Evolutionary conservation across 2,797 vertebrate genomes (phyloP).

Genomic region (Chaetodon trifasciatus): DNA sequence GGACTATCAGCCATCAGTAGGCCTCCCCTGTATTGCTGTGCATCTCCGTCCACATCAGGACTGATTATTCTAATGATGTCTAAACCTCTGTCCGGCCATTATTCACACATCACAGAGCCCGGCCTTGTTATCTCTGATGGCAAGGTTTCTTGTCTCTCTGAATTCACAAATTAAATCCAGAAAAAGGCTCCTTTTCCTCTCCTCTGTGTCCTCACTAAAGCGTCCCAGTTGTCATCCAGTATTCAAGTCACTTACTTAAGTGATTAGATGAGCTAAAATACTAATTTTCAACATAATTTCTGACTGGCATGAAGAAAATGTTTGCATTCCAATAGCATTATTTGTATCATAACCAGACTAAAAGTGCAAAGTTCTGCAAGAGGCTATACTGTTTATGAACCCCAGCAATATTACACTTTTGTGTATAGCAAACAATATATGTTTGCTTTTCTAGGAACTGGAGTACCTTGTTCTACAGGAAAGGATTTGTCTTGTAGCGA

Average conservation of each 20-base stretch:
- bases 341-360: conserved; percentile 22
- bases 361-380: neutral
- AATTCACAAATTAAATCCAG: conserved; percentile 76
- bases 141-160: conserved; percentile 67
- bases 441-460: neutral
- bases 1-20: conserved; percentile 43
- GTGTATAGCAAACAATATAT: conserved; percentile 11
- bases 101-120: conserved; percentile 75
- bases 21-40: conserved; percentile 42
- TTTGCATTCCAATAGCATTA: conserved; percentile 47
- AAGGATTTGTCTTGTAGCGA: conserved; percentile 3
- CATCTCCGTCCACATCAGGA: conserved; percentile 63
- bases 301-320: conserved; percentile 44
- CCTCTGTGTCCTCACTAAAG: conserved; percentile 38
- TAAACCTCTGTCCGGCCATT: conserved; percentile 76
- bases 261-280: conserved; percentile 59
- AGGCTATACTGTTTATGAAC: conserved; percentile 20
- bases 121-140: conserved; percentile 73
- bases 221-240: conserved; percentile 56
- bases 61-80: conserved; percentile 81
- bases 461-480: neutral
- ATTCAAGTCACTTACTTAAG: conserved; percentile 65
- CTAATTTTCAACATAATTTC: conserved; percentile 26
- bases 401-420: neutral
- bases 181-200: conserved; percentile 34